Base-by-base conservation (phyloP, 2,888 invertebrate species). In the Cheilosia scutellata region DNA sequence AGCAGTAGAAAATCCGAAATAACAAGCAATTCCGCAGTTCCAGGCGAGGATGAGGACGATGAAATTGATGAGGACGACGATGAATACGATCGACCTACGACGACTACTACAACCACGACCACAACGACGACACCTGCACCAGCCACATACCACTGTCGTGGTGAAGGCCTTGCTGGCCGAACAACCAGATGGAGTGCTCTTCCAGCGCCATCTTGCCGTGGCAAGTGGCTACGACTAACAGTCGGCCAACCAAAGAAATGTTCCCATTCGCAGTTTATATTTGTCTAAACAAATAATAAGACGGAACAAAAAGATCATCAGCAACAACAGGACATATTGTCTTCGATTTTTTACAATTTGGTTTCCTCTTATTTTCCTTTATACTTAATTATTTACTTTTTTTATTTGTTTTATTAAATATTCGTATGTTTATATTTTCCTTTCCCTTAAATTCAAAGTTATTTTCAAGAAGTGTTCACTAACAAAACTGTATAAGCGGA, bases 151-250 rank as follows among this genome's bases (percentile, higher is more conserved):
- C 92, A 92, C 74, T 98, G 98, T 93, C 95, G 96, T 87, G 98
- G 98, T 0, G 97, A 97, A 91, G 97, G 98, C 0, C 95, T 96
- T 2, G 93, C 95, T 37, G 95, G 95, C 0, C 94, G 95, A 77
- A 94, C 95, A 84, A 97, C 97, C 11, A 94, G 97, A 76, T 98
- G 96, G 95, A 96, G 96, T 89, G 96, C 97, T 42, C 94, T 97
- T 40, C 95, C 96, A 58, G 96, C 96, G n/a, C 96, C 96, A 0
- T 96, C 97, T 89, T 98, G 98, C 92, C 96, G 96, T 90, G 98
- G 97, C 47, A 96, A 97, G 91, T 98, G 97, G 97, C 93, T 96
- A 58, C 94, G 97, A 60, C 91, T 94, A 74, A 93, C 93, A 82
- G 90, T 93, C 0, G 92, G 91, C 0, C 90, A 92, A 88, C 92